These are phyloP conservation scores for Ranitomeya imitator DNA, from an alignment of 2,113 vertebrate species.

Conservation along the genomic window DNA sequence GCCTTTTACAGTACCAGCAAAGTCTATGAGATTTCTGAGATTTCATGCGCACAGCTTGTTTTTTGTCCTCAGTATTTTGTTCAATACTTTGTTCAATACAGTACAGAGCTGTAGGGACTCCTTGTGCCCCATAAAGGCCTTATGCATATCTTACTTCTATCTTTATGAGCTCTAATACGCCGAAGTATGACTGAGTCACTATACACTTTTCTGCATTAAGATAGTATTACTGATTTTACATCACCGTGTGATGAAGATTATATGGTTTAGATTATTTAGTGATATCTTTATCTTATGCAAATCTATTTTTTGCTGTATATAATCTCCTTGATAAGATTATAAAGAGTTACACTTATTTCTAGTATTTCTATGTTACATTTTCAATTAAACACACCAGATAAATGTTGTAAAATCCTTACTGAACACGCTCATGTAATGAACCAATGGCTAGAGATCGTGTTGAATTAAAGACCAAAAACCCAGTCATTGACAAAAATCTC, in stretches of 20 bases:
- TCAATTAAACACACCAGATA: neutral
- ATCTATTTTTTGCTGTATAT: neutral
- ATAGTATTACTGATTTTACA: neutral
- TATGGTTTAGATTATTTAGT: neutral
- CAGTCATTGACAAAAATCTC: constrained; percentile 28
- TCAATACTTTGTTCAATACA: too few species aligned
- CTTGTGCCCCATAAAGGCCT: too few species aligned
- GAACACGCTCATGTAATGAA: neutral
- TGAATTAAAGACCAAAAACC: constrained; percentile 33
- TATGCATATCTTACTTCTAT: too few species aligned
- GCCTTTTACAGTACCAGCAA: too few species aligned
- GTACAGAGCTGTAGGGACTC: too few species aligned
- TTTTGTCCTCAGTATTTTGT: too few species aligned
- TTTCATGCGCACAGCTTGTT: too few species aligned
- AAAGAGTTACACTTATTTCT: neutral
- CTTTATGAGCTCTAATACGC: too few species aligned
- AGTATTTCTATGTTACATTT: neutral
- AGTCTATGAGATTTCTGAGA: too few species aligned
- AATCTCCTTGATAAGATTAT: too few species aligned
- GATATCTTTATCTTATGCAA: neutral
- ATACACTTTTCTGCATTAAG: neutral
- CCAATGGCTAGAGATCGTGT: neutral
- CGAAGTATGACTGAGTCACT: neutral
- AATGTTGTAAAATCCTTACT: neutral
- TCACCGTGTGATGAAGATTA: neutral